Evolutionary conservation across 2,797 vertebrate genomes (phyloP).

Genomic region (Danio choprae): DNA sequence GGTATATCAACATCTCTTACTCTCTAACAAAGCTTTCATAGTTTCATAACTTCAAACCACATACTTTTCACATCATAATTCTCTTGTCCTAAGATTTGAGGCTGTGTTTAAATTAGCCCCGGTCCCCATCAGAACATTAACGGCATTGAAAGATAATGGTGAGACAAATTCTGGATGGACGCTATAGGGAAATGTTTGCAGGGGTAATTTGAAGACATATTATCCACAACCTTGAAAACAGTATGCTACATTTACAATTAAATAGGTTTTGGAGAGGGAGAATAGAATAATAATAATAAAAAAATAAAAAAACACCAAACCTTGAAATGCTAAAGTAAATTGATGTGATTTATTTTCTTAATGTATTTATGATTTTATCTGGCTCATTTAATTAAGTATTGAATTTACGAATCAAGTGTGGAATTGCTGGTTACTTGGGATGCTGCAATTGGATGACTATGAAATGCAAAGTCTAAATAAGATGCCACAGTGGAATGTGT

Average conservation of each 20-base stretch:
- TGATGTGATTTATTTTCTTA: conserved; percentile 58
- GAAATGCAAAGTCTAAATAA: conserved; percentile 55
- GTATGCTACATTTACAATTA: conserved; percentile 60
- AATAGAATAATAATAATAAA: conserved; percentile 30
- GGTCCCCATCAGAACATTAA: conserved; percentile 35
- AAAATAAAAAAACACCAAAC: conserved; percentile 31
- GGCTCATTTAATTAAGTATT: conserved; percentile 63
- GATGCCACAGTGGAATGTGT: conserved; percentile 46
- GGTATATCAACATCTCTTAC: too few relatives aligned
- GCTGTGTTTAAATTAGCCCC: conserved; percentile 25
- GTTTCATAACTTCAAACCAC: conserved; percentile 11
- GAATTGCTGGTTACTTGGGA: conserved; percentile 53
- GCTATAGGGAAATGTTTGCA: conserved; percentile 49
- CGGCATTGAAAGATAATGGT: conserved; percentile 21
- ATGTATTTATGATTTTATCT: conserved; percentile 62
- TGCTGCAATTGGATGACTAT: conserved; percentile 53
- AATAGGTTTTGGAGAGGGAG: conserved; percentile 53
- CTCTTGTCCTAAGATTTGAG: conserved; percentile 16
- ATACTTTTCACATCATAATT: conserved; percentile 11
- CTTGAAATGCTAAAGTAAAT: conserved; percentile 59
- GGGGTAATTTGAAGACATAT: conserved; percentile 52
- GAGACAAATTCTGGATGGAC: conserved; percentile 39
- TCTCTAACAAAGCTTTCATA: not conserved
- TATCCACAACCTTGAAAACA: conserved; percentile 55
- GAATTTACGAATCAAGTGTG: conserved; percentile 59